These are phyloP conservation scores for Elanus axillaris DNA, from an alignment of 2,113 vertebrate species.

Conservation along the genomic window DNA sequence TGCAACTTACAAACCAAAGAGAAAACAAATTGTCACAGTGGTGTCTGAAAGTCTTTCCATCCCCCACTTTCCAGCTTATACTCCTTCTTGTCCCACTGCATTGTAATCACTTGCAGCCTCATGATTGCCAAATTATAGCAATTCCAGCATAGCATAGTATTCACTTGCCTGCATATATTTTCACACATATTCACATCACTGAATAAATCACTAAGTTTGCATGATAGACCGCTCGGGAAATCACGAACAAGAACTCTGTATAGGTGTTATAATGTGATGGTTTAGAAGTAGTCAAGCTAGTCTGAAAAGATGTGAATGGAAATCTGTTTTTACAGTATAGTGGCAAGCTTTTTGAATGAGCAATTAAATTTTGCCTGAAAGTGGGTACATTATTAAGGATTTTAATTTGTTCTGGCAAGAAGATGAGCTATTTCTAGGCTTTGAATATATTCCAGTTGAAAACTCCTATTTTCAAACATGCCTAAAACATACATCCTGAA, in stretches of 20 bases:
- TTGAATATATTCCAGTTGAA: not conserved
- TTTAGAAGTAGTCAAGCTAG: not conserved
- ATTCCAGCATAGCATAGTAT: not conserved
- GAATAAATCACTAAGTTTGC: not conserved
- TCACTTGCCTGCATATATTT: not conserved
- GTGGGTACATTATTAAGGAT: not conserved
- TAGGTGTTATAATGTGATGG: not conserved
- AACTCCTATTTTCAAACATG: not conserved
- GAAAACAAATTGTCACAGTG: not conserved
- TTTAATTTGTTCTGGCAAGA: not conserved
- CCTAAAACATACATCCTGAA: not conserved
- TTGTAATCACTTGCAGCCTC: not conserved
- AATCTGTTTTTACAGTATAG: not conserved
- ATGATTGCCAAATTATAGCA: not conserved
- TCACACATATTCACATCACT: not conserved
- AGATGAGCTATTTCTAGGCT: not conserved
- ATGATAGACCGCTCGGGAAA: not conserved
- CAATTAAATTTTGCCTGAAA: not conserved
- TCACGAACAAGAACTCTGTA: not conserved
- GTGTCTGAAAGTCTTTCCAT: not conserved
- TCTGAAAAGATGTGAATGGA: not conserved
- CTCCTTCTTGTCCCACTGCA: not conserved
- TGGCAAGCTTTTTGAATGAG: not conserved
- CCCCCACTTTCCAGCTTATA: not conserved
- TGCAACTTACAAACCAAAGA: not conserved